Conservation (phyloP, 2,113 vertebrate species). For the Turnix velox region DNA sequence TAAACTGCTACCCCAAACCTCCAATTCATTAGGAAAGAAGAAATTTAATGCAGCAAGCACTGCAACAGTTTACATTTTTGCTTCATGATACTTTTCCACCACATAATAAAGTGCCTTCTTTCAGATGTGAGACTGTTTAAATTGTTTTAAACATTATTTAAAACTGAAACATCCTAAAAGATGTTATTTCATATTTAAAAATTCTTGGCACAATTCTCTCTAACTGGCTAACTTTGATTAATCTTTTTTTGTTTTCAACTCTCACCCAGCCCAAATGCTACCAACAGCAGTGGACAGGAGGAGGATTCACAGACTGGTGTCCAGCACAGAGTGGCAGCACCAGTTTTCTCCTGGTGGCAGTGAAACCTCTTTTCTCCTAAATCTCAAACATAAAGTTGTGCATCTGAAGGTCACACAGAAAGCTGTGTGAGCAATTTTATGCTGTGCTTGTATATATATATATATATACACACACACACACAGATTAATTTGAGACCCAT, state of each 20-base stretch:
- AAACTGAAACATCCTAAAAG: background rate
- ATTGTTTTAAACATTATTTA: constrained; percentile 26
- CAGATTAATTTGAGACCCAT: no score
- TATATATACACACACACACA: no score
- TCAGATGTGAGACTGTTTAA: background rate
- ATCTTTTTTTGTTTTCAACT: no score
- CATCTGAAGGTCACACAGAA: background rate
- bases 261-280: background rate
- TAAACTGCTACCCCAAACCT: background rate
- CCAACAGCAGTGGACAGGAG: accelerated
- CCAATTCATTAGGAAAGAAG: background rate
- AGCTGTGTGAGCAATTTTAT: no score
- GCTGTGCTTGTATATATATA: no score
- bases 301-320: accelerated
- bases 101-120: background rate
- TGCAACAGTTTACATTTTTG: background rate
- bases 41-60: background rate
- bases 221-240: background rate
- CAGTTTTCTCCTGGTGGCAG: background rate
- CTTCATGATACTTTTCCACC: background rate
- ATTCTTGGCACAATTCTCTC: background rate
- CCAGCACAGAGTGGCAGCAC: background rate
- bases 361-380: background rate
- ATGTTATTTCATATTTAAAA: background rate
- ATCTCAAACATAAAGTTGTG: background rate